Evolutionary conservation across 2,888 invertebrate genomes (phyloP), one percentile per base, ranked within the genome.

Genomic region (Ashinkailepas kermadecensis): DNA sequence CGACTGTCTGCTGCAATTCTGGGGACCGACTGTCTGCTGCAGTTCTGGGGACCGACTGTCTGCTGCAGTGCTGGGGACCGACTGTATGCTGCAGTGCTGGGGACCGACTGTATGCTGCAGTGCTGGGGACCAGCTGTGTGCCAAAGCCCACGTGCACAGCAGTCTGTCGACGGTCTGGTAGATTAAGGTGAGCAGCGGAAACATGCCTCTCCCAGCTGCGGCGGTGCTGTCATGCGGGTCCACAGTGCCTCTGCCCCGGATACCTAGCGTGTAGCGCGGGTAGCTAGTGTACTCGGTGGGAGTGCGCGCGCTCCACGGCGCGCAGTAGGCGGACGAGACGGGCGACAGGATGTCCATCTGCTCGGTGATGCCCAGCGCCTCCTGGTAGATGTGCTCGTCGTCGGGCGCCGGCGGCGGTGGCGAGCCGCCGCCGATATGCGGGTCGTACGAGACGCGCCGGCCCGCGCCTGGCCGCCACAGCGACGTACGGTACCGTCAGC

Each of bases 351-450:
- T 57, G 23, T 57, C 78, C 58, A 79, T 10, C 58, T 58, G 78
- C 3, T 58, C 78, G 23, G 78, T 79, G 21, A 79, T 11, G 12
- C 78, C 25, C 58, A 79, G 78, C 58, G 78, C 78, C 58, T 79
- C 58, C 78, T 79, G 78, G 78, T 79, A 79, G 25, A 79, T 79
- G 78, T 79, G 78, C 58, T 79, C 78, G 58, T 79, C 57, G 58
- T 79, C 74, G 54, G 74, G 39, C 6, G 74, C 74, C 54, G 74
- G 74, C 18, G 74, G 54, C 21, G 74, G 74, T 54, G 74, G 74
- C 18, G 74, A 56, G 74, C 54, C 18, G 74, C 39, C 58, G 58
- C 9, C 58, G 10, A 54, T 1, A 25, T 13, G 25, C n/a, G 25
- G n/a, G 39, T 74, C 54, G 56, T 70, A 70, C 1, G 39, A 39